These are phyloP conservation scores for Meghimatium bilineatum DNA, from an alignment of 2,888 invertebrate species.

Conservation along the genomic window DNA sequence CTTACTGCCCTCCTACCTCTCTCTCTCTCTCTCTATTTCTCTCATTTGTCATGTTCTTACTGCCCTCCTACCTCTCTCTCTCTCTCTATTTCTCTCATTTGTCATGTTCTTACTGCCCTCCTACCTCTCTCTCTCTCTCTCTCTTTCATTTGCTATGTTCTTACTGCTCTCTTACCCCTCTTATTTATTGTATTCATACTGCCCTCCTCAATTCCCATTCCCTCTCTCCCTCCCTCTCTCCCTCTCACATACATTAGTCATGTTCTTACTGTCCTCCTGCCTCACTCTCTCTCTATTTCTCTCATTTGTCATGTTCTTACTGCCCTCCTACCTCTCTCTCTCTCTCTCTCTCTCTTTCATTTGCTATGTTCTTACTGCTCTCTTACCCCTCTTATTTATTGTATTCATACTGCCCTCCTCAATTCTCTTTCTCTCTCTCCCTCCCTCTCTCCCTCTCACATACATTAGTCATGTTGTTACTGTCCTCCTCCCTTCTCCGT, in stretches of 20 bases:
- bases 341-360: conserved; percentile 8
- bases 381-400: too few species aligned
- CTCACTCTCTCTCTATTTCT: too few species aligned
- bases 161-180: too few species aligned
- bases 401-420: too few species aligned
- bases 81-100: too few species aligned
- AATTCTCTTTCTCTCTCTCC: background rate
- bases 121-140: background rate
- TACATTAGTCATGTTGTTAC: background rate
- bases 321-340: background rate
- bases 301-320: background rate
- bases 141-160: too few species aligned
- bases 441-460: background rate
- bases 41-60: too few species aligned
- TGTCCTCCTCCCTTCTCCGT: too few species aligned
- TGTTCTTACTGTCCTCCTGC: too few species aligned
- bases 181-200: too few species aligned
- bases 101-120: background rate
- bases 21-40: background rate
- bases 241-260: too few species aligned
- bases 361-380: too few species aligned
- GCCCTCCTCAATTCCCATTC: background rate
- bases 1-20: background rate
- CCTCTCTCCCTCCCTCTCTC: background rate
- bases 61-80: background rate